Percentiles rank a stretch among this genome's conserved stretches.
These are phyloP conservation scores for Ylistrum balloti DNA, from an alignment of 1,140 invertebrate species.

Conservation along the genomic window DNA sequence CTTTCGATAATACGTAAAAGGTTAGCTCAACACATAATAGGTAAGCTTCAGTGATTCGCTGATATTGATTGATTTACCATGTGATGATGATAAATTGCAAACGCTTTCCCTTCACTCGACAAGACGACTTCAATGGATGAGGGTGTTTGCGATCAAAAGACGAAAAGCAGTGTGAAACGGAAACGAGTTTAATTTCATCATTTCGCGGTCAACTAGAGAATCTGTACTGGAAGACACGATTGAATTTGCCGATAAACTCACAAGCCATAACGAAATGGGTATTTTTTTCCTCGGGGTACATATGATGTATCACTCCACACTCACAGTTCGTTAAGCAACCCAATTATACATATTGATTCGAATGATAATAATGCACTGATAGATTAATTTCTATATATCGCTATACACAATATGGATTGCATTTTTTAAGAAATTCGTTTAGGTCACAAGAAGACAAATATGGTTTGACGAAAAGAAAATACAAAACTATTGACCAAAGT, in stretches of 20 bases:
- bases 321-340: not conserved
- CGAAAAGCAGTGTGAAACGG: not conserved
- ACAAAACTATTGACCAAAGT: too few species aligned
- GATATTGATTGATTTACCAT: not conserved
- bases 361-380: too few species aligned
- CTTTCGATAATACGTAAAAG: too few species aligned
- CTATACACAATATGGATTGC: too few species aligned
- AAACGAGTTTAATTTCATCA: not conserved
- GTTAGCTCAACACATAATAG: not conserved
- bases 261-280: not conserved
- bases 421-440: too few species aligned
- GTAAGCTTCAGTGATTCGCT: not conserved
- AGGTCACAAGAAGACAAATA: too few species aligned
- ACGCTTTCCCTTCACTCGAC: not conserved
- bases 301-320: not conserved
- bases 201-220: conserved; percentile 18
- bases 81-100: not conserved
- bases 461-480: too few species aligned
- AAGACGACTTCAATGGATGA: not conserved
- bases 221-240: not conserved
- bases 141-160: not conserved
- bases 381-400: too few species aligned
- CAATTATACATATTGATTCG: not conserved
- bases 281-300: not conserved
- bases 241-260: not conserved